Percentiles rank a stretch among this genome's conserved stretches.
phyloP scores from a whole-genome alignment of 2,113 vertebrate genomes.

The Capreolus pygargus region DNA sequence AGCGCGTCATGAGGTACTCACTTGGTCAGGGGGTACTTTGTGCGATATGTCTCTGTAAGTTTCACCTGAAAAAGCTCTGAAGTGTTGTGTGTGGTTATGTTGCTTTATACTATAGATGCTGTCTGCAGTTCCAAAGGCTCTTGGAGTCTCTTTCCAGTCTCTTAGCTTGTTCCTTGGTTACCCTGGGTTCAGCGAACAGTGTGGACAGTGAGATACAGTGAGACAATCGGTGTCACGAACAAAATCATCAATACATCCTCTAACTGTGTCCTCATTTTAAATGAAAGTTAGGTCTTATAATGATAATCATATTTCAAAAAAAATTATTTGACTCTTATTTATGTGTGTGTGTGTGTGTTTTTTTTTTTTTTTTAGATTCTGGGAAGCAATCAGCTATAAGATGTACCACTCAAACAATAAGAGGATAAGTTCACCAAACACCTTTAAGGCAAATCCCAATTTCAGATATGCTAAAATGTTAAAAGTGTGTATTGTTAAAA shows the following conservation, averaged over 20 bases:
- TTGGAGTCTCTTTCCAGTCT: neutral
- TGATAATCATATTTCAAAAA: neutral
- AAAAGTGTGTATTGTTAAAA: neutral
- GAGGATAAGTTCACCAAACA: neutral
- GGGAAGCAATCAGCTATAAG: neutral
- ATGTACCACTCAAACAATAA: neutral
- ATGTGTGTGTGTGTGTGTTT: neutral
- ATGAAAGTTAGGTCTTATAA: neutral
- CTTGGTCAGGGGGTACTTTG: neutral
- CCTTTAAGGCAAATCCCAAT: neutral
- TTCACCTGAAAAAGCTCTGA: neutral
- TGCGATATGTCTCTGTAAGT: fast-evolving
- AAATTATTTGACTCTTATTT: neutral
- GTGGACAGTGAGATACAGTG: neutral
- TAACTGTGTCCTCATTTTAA: neutral
- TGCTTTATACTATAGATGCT: neutral
- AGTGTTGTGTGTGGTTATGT: neutral
- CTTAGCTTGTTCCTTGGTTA: neutral
- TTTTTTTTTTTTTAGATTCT: neutral
- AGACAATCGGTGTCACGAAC: neutral
- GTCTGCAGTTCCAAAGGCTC: neutral
- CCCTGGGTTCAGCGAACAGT: neutral
- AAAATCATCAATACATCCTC: neutral
- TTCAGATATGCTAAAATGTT: neutral
- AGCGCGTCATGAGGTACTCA: fast-evolving